A percentile compares a stretch with the other conserved stretches of the same genome.
These are phyloP conservation scores for Minunthozetes semirufus DNA, from an alignment of 2,888 invertebrate species.

Conservation along the genomic window DNA sequence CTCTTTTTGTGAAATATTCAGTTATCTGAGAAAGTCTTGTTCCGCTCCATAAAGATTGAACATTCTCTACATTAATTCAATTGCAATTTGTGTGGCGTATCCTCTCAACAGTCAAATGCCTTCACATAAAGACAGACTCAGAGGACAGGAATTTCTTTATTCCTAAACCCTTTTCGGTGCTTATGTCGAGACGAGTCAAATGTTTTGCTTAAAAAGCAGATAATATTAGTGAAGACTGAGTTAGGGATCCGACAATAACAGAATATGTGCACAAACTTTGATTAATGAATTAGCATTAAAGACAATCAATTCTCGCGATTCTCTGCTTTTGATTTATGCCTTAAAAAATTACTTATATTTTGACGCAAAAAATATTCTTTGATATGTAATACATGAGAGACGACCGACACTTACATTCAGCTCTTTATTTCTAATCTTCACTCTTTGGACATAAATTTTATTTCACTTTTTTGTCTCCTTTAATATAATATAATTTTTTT, in stretches of 20 bases:
- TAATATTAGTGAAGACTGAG: not conserved
- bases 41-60: not conserved
- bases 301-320: not conserved
- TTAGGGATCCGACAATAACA: not conserved
- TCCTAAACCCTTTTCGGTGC: not conserved
- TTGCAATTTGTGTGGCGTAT: slow-evolving; percentile 15
- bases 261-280: not conserved
- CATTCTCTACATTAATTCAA: slow-evolving; percentile 11
- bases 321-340: not conserved
- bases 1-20: slow-evolving; percentile 7
- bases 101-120: not conserved
- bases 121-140: not conserved
- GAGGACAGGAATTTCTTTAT: not conserved
- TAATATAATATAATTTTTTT: not conserved
- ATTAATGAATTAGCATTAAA: slow-evolving; percentile 4
- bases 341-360: slow-evolving; percentile 5
- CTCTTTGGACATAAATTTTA: slow-evolving; percentile 26
- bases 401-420: slow-evolving; percentile 18
- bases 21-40: slow-evolving; percentile 4
- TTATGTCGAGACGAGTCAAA: too few relatives aligned
- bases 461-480: slow-evolving; percentile 9
- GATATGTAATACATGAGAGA: not conserved
- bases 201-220: too few relatives aligned
- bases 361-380: not conserved
- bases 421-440: slow-evolving; percentile 19